A percentile compares a stretch with the other conserved stretches of the same genome.
Evolutionary conservation across 2,888 invertebrate genomes (phyloP).

Genomic region (Campoletis raptor): DNA sequence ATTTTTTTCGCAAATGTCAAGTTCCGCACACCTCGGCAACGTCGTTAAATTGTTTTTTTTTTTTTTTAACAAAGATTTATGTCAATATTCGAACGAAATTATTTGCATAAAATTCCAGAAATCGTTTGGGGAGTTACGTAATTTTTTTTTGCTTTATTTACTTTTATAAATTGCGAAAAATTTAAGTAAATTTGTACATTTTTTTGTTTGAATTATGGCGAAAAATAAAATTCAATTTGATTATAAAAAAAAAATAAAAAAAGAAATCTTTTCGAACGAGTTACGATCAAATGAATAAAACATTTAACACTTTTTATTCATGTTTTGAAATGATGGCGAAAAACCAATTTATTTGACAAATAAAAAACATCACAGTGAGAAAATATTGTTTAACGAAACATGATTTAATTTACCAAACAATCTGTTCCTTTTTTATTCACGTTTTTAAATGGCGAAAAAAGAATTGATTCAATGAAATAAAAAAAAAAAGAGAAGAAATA

Average conservation of each 20-base stretch:
- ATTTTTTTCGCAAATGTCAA: not conserved
- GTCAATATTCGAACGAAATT: not conserved
- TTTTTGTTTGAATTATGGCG: not conserved
- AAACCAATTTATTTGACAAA: not conserved
- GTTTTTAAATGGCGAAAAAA: not conserved
- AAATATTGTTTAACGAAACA: not conserved
- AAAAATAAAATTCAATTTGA: not conserved
- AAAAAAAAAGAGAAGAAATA: conserved; percentile 21
- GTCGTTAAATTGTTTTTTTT: conserved; percentile 15
- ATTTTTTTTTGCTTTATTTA: not conserved
- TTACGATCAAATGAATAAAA: not conserved
- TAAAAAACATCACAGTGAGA: not conserved
- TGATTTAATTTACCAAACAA: not conserved
- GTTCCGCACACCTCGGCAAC: conserved; percentile 6
- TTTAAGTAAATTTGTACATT: not conserved
- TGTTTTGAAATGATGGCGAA: not conserved
- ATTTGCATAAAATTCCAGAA: not conserved
- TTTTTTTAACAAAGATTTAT: not conserved
- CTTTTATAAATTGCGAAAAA: not conserved
- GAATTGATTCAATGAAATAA: not conserved
- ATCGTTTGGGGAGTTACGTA: not conserved
- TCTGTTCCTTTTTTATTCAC: not conserved
- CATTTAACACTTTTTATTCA: not conserved
- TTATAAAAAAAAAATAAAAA: not conserved
- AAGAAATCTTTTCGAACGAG: not conserved